Base-by-base conservation (phyloP, 2,888 invertebrate species). In the Brachyptera risi region DNA sequence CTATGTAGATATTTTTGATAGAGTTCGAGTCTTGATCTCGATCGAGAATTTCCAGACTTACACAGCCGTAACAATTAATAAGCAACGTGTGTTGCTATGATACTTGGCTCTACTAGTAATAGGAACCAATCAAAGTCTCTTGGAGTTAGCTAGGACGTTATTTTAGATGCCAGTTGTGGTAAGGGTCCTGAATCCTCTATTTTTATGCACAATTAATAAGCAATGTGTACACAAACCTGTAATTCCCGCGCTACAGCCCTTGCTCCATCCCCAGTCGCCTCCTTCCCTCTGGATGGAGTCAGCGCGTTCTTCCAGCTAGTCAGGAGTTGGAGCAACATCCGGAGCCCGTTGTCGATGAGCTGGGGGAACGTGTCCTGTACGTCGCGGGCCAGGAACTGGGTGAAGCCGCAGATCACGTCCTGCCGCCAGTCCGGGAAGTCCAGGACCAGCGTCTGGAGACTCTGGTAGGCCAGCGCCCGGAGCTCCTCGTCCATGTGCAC, bases 401-500 rank as follows among this genome's bases (percentile, higher is more conserved):
- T 92, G 75, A 96, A 94, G 3, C 96, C 93, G 17, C 35, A 13
- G 21, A 54, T 35, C 37, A 54, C 54, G 37, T 54, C 54, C 24
- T 96, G 95, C 68, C 98, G 81, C 98, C 98, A 99, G 71, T 96
- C 94, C 19, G 96, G 90, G 74, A 98, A 97, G 76, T 99, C 98
- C 38, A 92, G 85, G 24, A 98, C 92, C 26, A 99, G 80, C 50
- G 96, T 97, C 77, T 98, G 97, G 47, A 98, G 79, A 68, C 96
- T 93, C 75, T 96, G 96, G 77, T 92, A 95, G 0, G 96, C 94
- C 58, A 97, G 79, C 2, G 90, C 93, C 26, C 96, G 83, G 58
- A 99, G 79, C 76, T 99, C 99, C 73, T 98, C 99, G 70, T 99
- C 99, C 88, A 98, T 92, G 73, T 99, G 99, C 0, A 98, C 92